Percentiles rank a stretch among this genome's conserved stretches.
phyloP scores from a whole-genome alignment of 2,888 invertebrate genomes.

The Branchinecta sandiegonensis region DNA sequence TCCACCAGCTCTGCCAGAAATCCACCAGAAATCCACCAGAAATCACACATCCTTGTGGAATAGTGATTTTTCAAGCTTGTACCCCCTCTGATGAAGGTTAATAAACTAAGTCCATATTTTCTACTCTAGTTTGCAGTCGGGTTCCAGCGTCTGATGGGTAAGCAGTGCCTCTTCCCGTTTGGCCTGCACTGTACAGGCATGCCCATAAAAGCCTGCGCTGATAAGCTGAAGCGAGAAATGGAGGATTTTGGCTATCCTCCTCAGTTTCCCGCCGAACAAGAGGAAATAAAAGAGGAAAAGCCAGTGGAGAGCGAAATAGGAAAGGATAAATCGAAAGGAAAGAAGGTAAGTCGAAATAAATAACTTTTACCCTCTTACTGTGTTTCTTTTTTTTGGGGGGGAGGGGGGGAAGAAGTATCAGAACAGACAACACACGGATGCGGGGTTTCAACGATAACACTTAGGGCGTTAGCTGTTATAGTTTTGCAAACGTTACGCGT shows the following conservation, averaged over 20 bases:
- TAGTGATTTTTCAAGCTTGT: too few species aligned
- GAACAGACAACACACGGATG: too few species aligned
- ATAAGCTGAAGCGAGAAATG: slow-evolving; percentile 88
- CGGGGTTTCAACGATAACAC: too few species aligned
- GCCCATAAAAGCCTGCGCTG: slow-evolving; percentile 98
- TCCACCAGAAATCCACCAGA: too few species aligned
- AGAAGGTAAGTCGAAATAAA: slow-evolving; percentile 43
- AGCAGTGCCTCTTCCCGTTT: slow-evolving; percentile 84
- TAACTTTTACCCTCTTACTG: too few species aligned
- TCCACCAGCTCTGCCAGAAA: too few species aligned
- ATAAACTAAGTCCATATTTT: slow-evolving; percentile 22
- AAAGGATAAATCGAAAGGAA: slow-evolving; percentile 80
- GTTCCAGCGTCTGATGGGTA: slow-evolving; percentile 81
- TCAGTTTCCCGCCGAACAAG: slow-evolving; percentile 49
- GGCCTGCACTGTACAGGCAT: slow-evolving; percentile 98
- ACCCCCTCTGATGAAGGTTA: neutral
- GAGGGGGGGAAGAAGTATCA: too few species aligned
- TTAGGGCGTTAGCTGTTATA: too few species aligned
- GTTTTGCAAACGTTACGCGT: too few species aligned
- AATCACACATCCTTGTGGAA: too few species aligned
- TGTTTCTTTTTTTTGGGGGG: too few species aligned
- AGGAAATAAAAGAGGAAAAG: slow-evolving; percentile 35
- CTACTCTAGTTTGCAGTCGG: slow-evolving; percentile 64
- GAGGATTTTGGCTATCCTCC: slow-evolving; percentile 84
- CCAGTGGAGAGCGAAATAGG: slow-evolving; percentile 42